Base-by-base conservation (phyloP, 2,797 vertebrate genomes). In the Sitta carolinensis region DNA sequence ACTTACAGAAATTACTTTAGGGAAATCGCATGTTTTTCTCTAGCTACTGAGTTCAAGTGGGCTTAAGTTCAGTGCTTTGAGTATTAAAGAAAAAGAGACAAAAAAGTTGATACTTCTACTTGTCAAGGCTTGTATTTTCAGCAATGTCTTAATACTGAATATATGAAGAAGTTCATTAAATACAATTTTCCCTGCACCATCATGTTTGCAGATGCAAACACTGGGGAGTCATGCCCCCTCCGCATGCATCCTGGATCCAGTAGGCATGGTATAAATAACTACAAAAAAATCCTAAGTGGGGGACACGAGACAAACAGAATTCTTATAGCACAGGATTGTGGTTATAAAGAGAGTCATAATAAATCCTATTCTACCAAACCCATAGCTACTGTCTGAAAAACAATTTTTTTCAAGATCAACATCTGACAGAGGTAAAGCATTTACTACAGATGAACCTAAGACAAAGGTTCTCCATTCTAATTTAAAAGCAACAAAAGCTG, bases 301-400 rank as follows among this genome's bases (percentile, higher is more conserved):
- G 77, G 67, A 94, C 74, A 77, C n/a, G 40, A 96, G 64, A 80
- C 70, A 95, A 94, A 76, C 30, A 62, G 54, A 90, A 74, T 62
- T 74, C 87, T 84, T 88, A 84, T 45, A 94, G 70, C 59, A 78
- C 29, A 82, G 36, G 30, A 88, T 89, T 90, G 80, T 23, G 81
- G 43, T 72, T 84, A 74, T 57, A 86, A 82, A 91, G 66, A 84
- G 87, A 94, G 16, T 36, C 27, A 25, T 36, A 89, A 54, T 27
- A 89, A 67, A 40, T 81, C 38, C 18, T 25, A 45, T 63, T 90
- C 63, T 76, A 86, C 77, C 62, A 90, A 78, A 82, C 26, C 25
- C 12, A 6, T 25, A 68, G 61, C 67, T 88, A 64, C 77, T 79
- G 52, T 67, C 59, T 91, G 64, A 89, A 90, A 92, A 84, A 21